A percentile compares a stretch with the other conserved stretches of the same genome.
Evolutionary conservation across 2,888 invertebrate genomes (phyloP).

Genomic region (Aproaerema taeniolella): DNA sequence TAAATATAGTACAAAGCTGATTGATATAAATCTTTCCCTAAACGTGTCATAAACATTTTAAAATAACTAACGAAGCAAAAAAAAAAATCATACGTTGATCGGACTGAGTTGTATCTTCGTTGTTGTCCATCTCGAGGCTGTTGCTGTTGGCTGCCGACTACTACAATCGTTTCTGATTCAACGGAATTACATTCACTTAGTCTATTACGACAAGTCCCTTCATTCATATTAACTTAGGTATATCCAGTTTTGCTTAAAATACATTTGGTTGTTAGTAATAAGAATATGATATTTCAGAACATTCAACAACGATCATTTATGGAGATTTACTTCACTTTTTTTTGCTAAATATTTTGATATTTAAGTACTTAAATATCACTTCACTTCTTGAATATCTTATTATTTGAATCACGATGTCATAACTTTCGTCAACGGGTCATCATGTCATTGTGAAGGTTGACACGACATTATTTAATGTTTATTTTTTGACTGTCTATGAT

Average conservation of each 20-base stretch:
- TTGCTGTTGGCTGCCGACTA: conserved; percentile 26
- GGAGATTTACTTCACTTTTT: neutral
- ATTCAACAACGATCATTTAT: neutral
- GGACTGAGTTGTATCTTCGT: conserved; percentile 5
- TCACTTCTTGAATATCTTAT: too few relatives aligned
- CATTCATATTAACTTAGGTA: conserved; percentile 40
- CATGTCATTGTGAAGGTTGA: too few relatives aligned
- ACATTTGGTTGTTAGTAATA: conserved; percentile 1
- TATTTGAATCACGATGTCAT: too few relatives aligned
- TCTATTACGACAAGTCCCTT: conserved; percentile 32
- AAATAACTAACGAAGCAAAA: conserved; percentile 44
- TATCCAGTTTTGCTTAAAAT: conserved; percentile 17
- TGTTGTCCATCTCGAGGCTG: conserved; percentile 33
- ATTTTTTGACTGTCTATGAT: too few relatives aligned
- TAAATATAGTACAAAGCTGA: conserved; percentile 38
- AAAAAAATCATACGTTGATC: conserved; percentile 48
- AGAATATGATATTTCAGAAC: neutral
- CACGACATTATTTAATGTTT: too few relatives aligned
- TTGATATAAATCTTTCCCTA: conserved; percentile 44
- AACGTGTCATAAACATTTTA: conserved; percentile 46
- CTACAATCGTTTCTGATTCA: neutral
- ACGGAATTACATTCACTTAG: conserved; percentile 34
- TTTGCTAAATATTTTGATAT: too few relatives aligned
- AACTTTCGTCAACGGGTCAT: too few relatives aligned
- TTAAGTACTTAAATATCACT: conserved; percentile 1